phyloP scores from a whole-genome alignment of 2,797 vertebrate genomes.

The Pangasius mekongensis region DNA sequence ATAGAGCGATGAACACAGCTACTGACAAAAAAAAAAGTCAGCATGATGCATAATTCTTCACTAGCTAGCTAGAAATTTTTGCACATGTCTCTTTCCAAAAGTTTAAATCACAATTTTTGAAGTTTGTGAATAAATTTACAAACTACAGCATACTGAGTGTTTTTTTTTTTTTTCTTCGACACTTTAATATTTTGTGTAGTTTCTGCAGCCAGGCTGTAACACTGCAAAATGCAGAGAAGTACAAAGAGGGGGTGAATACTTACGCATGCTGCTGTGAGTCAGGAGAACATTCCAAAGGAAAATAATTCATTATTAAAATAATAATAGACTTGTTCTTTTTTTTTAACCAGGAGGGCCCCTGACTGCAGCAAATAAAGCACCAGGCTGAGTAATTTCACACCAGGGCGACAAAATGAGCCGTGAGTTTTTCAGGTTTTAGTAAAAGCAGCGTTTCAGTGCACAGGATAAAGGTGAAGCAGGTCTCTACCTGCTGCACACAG shows the following conservation, averaged over 20 bases:
- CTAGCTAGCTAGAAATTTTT: not conserved
- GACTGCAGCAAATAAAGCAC: constrained; percentile 3
- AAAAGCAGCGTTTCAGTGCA: not conserved
- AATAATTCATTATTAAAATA: not conserved
- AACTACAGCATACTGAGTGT: not conserved
- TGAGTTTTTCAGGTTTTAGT: not conserved
- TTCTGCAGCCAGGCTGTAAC: no score
- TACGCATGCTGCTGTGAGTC: not conserved
- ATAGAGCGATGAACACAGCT: no score
- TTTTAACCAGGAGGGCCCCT: not conserved
- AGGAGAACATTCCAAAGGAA: not conserved
- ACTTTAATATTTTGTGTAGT: not conserved
- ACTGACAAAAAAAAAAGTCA: no score
- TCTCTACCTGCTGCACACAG: not conserved
- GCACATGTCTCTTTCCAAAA: not conserved
- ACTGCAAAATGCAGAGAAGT: no score
- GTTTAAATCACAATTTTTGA: no score
- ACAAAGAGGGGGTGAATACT: not conserved
- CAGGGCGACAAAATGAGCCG: not conserved
- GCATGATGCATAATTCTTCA: not conserved
- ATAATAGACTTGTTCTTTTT: not conserved
- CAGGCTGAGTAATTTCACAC: not conserved
- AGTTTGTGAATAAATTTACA: not conserved
- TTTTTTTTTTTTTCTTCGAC: not conserved
- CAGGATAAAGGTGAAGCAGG: constrained; percentile 1